Evolutionary conservation across 1,140 invertebrate species (phyloP), one percentile per base, ranked within the genome.

Genomic region (Halictus rubicundus): DNA sequence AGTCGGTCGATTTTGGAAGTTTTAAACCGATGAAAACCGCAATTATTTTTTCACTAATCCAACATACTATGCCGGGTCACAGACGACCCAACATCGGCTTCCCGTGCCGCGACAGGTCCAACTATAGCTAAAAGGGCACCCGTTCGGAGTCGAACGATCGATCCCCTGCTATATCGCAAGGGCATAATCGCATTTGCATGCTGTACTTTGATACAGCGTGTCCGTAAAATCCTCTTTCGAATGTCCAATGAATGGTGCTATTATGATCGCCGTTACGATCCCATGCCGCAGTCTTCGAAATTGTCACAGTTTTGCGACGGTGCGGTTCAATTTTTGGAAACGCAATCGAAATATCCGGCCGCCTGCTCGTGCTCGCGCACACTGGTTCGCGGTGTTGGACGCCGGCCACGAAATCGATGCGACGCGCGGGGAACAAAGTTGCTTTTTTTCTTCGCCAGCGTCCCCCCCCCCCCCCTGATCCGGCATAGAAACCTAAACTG

Each of bases 101-200:
- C 19, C 19, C 49, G 49, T 21, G 16, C 6, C 14, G 16, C 19
- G 4, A 52, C 4, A 52, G 16, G 46, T 49, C 16, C 46, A 5
- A 1, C 16, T 6, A 19, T 52, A 52, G 76, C 82, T 83, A 72
- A 86, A 86, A 84, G 85, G 69, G 66, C 61, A 86, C 65, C 49
- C 69, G 68, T 70, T 37, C 75, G 80, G 64, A 57, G 66, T 54
- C 59, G 42, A 60, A 65, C 78, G 84, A 87, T 87, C 85, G 75
- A 86, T 84, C 49, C 71, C 32, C 37, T 52, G 42, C 49, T 86
- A 68, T 81, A 86, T 84, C 85, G 78, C 73, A 74, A 49, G 68
- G 63, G 57, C 60, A 83, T 86, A 86, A 86, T 86, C 80, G 70
- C 84, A 82, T 86, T 86, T 86, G 71, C 84, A 86, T 73, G 68